phyloP scores from a whole-genome alignment of 2,113 vertebrate species.

The Vulpes vulpes region DNA sequence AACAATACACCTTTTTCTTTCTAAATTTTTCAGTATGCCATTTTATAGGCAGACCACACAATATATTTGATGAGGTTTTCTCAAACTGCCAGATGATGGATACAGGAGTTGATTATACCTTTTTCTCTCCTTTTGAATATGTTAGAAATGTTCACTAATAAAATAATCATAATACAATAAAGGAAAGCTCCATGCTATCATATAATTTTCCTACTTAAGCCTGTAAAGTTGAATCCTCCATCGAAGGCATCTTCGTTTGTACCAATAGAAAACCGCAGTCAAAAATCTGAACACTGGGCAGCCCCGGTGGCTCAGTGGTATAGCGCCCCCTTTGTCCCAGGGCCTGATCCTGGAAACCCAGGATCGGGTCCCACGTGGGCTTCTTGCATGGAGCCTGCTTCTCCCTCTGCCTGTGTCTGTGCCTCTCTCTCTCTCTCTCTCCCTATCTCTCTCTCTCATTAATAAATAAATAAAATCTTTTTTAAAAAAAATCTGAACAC shows the following conservation, averaged over 20 bases:
- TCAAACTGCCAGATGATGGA: not conserved
- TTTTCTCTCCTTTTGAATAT: not conserved
- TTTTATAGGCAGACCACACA: not conserved
- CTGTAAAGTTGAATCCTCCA: not conserved
- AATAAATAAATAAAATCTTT: too few relatives aligned
- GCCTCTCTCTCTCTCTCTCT: too few relatives aligned
- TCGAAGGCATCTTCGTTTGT: not conserved
- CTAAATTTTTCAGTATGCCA: not conserved
- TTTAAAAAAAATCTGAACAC: constrained; percentile 6
- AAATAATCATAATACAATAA: not conserved
- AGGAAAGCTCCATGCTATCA: not conserved
- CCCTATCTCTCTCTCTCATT: too few relatives aligned
- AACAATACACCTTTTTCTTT: not conserved
- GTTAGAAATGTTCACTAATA: not conserved
- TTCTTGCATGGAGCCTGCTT: too few relatives aligned
- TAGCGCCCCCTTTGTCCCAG: too few relatives aligned
- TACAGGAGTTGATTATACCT: not conserved
- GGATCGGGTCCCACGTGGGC: too few relatives aligned
- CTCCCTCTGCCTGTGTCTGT: too few relatives aligned
- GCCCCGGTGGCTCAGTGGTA: too few relatives aligned
- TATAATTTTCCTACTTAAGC: constrained; percentile 13
- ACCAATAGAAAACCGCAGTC: not conserved
- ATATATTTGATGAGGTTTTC: not conserved
- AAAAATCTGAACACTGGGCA: constrained; percentile 26
- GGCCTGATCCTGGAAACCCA: too few relatives aligned